Percentiles rank a stretch among this genome's conserved stretches.
Conservation (phyloP, 2,797 vertebrate genomes). For the Gobio occitaniae region DNA sequence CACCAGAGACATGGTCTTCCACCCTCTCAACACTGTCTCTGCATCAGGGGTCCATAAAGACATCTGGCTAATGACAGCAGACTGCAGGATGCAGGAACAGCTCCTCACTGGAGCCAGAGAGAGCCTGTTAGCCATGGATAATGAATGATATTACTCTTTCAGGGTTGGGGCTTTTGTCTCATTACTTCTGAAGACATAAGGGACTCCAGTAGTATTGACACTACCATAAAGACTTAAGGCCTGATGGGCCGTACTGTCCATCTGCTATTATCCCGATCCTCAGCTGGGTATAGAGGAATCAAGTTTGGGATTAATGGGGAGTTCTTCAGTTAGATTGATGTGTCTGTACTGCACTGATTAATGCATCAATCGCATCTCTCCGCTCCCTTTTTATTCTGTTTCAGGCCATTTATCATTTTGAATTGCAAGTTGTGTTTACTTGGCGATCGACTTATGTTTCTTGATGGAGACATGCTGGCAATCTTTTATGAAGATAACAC, state of each 20-base stretch:
- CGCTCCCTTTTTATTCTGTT: slow-evolving; percentile 18
- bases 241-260: slow-evolving; percentile 45
- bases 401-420: slow-evolving; percentile 45
- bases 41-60: slow-evolving; percentile 38
- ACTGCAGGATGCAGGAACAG: slow-evolving; percentile 36
- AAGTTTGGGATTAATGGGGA: slow-evolving; percentile 47
- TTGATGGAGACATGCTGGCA: slow-evolving; percentile 16
- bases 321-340: slow-evolving; percentile 48
- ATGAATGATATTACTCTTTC: slow-evolving; percentile 59
- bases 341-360: slow-evolving; percentile 15
- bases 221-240: slow-evolving; percentile 53
- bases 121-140: slow-evolving; percentile 61
- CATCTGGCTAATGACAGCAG: slow-evolving; percentile 43
- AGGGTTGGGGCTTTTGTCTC: slow-evolving; percentile 49
- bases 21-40: neutral
- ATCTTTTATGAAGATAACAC: slow-evolving; percentile 41
- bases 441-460: slow-evolving; percentile 5
- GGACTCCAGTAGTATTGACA: slow-evolving; percentile 49
- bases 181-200: slow-evolving; percentile 52
- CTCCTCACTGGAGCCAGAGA: slow-evolving; percentile 48
- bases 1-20: slow-evolving; percentile 44
- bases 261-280: slow-evolving; percentile 48
- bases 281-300: slow-evolving; percentile 26
- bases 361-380: slow-evolving; percentile 35
- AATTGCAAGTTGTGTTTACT: slow-evolving; percentile 12